phyloP scores from a whole-genome alignment of 2,113 vertebrate species.

The Crocuta crocuta region DNA sequence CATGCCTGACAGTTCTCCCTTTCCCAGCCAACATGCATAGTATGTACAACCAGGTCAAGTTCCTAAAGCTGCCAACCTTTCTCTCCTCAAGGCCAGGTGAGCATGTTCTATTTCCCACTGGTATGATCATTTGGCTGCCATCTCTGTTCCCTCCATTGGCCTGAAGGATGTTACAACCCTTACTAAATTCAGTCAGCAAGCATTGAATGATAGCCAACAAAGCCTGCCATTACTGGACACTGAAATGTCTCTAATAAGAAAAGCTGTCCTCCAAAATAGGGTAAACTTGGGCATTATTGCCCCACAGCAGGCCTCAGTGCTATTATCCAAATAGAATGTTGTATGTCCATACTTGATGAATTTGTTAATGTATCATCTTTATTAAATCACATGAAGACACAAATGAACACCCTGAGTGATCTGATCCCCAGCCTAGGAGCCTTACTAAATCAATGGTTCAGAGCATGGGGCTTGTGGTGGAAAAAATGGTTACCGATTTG shows the following conservation, averaged over 20 bases:
- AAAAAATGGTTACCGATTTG: background rate
- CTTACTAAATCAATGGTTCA: background rate
- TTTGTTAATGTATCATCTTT: background rate
- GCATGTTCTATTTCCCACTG: background rate
- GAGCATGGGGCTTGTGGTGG: background rate
- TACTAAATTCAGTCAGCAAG: background rate
- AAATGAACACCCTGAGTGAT: background rate
- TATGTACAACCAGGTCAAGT: background rate
- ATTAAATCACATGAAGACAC: background rate
- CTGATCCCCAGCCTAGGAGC: background rate
- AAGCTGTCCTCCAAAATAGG: background rate
- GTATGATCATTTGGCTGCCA: background rate
- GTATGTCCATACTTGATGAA: background rate
- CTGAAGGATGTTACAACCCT: background rate
- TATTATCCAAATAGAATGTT: background rate
- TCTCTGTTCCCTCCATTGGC: background rate
- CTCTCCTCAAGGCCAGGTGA: background rate
- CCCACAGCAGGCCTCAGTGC: background rate
- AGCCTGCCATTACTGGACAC: background rate
- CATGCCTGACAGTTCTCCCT: background rate
- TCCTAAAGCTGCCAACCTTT: background rate
- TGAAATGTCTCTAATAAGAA: background rate
- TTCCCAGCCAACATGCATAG: background rate
- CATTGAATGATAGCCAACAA: background rate
- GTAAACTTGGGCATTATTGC: background rate